Evolutionary conservation across 53 echinoderm and acorn worm species (phyloP), one percentile per base, ranked within the genome.

Genomic region (Paelopatides confundens): DNA sequence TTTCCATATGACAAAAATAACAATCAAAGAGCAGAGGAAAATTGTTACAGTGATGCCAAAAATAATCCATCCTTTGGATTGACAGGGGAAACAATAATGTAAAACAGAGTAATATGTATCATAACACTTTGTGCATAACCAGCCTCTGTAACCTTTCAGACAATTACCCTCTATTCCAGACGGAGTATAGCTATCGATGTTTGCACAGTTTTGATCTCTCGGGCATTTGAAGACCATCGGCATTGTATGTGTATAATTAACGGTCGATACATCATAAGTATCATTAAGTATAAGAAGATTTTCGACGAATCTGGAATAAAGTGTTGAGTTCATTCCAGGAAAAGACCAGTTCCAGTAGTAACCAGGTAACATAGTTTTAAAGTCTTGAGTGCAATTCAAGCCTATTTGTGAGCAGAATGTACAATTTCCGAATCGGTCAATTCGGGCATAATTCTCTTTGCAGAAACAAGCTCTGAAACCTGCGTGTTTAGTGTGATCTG

Each of bases 121-220:
- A 13, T 79, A 53, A 32, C 79, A 79, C 21, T 79, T 50, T 14
- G 30, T 52, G 18, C 79, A 79, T 1, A 79, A 18, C 79, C 79
- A 79, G 11, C 79, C 79, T 53, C 58, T 21, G 32, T 79, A 79
- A 10, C 79, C 47, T 8, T 39, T 40, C 0, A 3, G n/a, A 15
- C 79, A 79, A 27, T 15, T 52, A 29, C 53, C 79, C 17, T 79
- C 11, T 10, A 51, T 31, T 18, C 51, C 3, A 24, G 7, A 2
- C 18, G 53, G 50, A 31, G 51, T 31, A 40, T 38, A 39, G 21
- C 76, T 76, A 4, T 58, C 6, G 1, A 18, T 23, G 24, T 58
- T 58, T 58, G 3, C n/a, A 21, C 58, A 58, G 24, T 21, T 54
- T 17, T n/a, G 14, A 18, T 4, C 18, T 21, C n/a, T 23, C 0